Evolutionary conservation across 2,113 vertebrate genomes (phyloP).

Genomic region (Coturnix japonica): DNA sequence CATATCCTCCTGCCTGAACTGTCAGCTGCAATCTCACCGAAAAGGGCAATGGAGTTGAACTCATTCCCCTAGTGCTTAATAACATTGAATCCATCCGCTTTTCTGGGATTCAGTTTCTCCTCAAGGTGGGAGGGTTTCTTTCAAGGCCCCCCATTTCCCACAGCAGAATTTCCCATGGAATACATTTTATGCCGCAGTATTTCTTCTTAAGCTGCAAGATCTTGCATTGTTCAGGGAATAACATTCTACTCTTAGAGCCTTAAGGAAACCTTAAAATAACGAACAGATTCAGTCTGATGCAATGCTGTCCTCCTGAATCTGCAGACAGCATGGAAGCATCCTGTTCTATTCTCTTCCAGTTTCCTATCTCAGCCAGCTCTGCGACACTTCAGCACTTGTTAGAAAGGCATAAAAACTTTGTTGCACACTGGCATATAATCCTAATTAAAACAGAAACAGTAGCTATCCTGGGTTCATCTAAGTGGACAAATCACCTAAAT

Average conservation of each 20-base stretch:
- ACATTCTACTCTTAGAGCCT: background rate
- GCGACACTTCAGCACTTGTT: background rate
- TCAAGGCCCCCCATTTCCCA: background rate
- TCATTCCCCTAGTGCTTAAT: background rate
- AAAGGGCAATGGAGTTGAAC: slow-evolving; percentile 49
- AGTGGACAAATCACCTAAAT: background rate
- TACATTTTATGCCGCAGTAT: background rate
- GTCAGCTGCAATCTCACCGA: slow-evolving; percentile 52
- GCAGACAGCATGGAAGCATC: background rate
- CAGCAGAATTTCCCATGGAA: background rate
- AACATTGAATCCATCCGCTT: background rate
- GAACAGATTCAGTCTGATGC: background rate
- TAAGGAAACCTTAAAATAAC: slow-evolving; percentile 33
- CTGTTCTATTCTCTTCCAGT: background rate
- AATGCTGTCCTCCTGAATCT: background rate
- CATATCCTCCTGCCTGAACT: slow-evolving; percentile 56
- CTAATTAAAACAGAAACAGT: background rate
- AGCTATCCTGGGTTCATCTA: background rate
- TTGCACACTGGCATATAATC: background rate
- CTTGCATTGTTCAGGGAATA: background rate
- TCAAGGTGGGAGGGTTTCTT: slow-evolving; percentile 3
- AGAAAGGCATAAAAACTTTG: background rate
- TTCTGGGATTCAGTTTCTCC: background rate
- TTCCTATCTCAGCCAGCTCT: background rate
- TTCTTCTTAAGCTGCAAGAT: background rate